These are phyloP conservation scores for Aspiorhynchus laticeps DNA, from an alignment of 2,113 vertebrate species.

Conservation along the genomic window DNA sequence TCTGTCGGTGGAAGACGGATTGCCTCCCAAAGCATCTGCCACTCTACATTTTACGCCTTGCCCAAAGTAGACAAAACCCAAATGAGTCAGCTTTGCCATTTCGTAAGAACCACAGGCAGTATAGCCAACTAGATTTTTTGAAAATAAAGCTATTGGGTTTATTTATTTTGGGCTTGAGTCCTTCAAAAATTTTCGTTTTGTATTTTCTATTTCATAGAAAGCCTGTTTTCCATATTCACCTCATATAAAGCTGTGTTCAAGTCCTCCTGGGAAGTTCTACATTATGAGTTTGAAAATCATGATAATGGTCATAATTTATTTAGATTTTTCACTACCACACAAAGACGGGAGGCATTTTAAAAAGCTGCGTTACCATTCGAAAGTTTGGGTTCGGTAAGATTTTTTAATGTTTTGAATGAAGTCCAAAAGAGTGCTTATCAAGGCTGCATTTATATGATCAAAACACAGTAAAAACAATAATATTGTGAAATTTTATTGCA, in stretches of 20 bases:
- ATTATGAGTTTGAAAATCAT: background rate
- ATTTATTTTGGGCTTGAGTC: slow-evolving; percentile 16
- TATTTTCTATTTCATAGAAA: background rate
- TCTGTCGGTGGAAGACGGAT: slow-evolving; percentile 70
- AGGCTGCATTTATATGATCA: background rate
- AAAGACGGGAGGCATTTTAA: background rate
- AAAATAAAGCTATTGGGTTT: background rate
- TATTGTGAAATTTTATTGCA: background rate
- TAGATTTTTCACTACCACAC: background rate
- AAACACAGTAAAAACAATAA: background rate
- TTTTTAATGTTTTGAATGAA: background rate
- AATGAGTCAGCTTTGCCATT: slow-evolving; percentile 38
- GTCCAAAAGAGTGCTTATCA: background rate
- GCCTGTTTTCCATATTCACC: background rate
- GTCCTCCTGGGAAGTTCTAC: background rate
- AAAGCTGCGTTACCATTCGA: background rate
- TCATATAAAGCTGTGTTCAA: background rate
- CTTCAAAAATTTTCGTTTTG: background rate
- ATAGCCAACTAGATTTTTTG: background rate
- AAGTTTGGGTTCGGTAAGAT: background rate
- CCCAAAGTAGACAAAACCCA: slow-evolving; percentile 37
- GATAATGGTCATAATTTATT: background rate
- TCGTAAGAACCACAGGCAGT: background rate
- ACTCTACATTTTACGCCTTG: slow-evolving; percentile 54
- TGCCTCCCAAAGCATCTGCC: slow-evolving; percentile 54